Evolutionary conservation across 1,140 invertebrate species (phyloP).

Genomic region (Pseudomyrmex concolor): DNA sequence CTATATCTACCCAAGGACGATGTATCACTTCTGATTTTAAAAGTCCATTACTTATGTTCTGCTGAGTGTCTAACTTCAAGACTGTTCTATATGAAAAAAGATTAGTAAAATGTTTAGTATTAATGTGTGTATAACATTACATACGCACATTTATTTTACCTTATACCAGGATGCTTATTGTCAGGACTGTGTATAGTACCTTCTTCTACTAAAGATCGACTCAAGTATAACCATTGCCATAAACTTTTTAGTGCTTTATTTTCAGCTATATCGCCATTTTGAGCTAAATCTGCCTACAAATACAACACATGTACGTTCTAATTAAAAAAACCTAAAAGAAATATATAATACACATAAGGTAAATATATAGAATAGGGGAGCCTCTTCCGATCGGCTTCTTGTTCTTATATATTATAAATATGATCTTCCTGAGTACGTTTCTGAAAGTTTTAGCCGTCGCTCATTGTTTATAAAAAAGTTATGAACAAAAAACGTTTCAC

Average conservation of each 20-base stretch:
- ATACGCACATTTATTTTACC: constrained; percentile 62
- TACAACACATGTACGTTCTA: constrained; percentile 15
- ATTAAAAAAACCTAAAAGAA: neutral
- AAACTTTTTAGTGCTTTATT: constrained; percentile 88
- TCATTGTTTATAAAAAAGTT: too few species aligned
- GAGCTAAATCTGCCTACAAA: constrained; percentile 79
- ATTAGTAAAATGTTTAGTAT: constrained; percentile 23
- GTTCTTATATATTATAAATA: too few species aligned
- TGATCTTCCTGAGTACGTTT: too few species aligned
- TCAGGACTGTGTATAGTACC: constrained; percentile 86
- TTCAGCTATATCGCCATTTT: constrained; percentile 89
- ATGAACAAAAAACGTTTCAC: too few species aligned
- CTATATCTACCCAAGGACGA: constrained; percentile 82
- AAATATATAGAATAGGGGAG: too few species aligned
- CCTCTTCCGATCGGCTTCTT: too few species aligned
- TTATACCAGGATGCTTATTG: constrained; percentile 90
- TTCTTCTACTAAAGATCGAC: constrained; percentile 89
- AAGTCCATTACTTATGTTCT: constrained; percentile 77
- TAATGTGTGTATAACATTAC: neutral
- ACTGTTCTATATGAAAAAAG: constrained; percentile 77
- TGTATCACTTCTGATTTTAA: constrained; percentile 81
- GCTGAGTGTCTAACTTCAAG: constrained; percentile 81
- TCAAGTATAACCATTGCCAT: constrained; percentile 91
- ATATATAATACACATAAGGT: neutral
- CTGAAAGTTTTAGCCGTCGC: too few species aligned